Conservation (phyloP, 2,113 vertebrate species). For the Accipiter virgatus region DNA sequence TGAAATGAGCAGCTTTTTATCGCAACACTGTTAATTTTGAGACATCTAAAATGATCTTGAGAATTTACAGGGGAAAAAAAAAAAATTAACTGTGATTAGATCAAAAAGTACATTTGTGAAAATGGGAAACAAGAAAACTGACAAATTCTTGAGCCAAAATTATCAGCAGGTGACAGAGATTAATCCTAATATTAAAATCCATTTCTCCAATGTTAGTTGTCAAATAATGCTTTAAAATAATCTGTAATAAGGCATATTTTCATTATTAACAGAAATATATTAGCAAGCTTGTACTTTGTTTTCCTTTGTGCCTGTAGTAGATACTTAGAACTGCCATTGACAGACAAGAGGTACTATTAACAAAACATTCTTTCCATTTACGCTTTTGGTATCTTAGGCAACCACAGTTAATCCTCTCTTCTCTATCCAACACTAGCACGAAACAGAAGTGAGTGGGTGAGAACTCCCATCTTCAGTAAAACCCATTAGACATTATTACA, state of each 20-base stretch:
- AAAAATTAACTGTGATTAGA: background rate
- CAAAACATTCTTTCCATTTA: background rate
- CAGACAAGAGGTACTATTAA: background rate
- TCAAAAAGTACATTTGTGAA: background rate
- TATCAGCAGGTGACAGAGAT: background rate
- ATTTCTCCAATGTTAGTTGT: background rate
- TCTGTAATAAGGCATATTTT: rapidly evolving
- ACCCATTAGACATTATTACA: too few species aligned
- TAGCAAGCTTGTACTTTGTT: background rate
- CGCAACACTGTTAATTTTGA: background rate
- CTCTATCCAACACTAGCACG: background rate
- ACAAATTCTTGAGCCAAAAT: background rate
- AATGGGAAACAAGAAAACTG: rapidly evolving
- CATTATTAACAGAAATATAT: background rate
- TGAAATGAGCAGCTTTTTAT: background rate
- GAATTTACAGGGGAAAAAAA: background rate
- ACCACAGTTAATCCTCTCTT: background rate
- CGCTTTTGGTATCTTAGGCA: background rate
- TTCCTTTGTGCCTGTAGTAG: background rate
- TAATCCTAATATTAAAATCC: background rate
- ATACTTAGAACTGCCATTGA: background rate
- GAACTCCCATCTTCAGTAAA: background rate
- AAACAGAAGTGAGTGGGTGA: background rate
- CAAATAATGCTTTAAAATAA: background rate
- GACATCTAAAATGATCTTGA: background rate